A percentile compares a stretch with the other conserved stretches of the same genome.
phyloP scores from a whole-genome alignment of 2,797 vertebrate genomes.

The Pangasius macronema region DNA sequence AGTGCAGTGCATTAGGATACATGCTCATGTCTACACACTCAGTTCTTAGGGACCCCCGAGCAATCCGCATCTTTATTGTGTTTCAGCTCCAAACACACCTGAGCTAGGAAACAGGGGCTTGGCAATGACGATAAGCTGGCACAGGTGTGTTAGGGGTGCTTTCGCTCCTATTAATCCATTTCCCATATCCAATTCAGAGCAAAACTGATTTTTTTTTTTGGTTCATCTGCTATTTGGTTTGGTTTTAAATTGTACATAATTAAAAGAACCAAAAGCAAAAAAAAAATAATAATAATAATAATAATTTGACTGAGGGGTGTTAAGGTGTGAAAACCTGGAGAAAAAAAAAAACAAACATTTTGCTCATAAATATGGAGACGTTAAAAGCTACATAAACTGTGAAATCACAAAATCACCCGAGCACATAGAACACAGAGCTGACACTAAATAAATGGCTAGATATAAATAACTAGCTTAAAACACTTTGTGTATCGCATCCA shows the following conservation, averaged over 20 bases:
- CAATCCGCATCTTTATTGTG: neutral
- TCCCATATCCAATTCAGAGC: neutral
- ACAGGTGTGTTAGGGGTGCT: neutral
- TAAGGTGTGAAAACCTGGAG: neutral
- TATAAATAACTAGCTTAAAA: neutral
- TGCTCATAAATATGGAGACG: neutral
- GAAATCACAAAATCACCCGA: neutral
- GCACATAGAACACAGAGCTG: neutral
- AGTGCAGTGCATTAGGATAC: slow-evolving; percentile 8
- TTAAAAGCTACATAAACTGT: neutral
- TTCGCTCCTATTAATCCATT: neutral
- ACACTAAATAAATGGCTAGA: neutral
- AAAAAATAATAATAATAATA: no score
- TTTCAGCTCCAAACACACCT: neutral
- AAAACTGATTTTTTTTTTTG: neutral
- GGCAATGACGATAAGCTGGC: neutral
- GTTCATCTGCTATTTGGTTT: neutral
- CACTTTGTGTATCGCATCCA: neutral
- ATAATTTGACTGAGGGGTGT: neutral
- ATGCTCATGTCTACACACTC: slow-evolving; percentile 7
- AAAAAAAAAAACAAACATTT: no score
- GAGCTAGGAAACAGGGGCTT: neutral
- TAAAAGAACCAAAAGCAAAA: neutral
- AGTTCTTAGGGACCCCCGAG: neutral
- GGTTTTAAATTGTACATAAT: neutral